Evolutionary conservation across 1,140 invertebrate genomes (phyloP).

Genomic region (Drosophila hydei): DNA sequence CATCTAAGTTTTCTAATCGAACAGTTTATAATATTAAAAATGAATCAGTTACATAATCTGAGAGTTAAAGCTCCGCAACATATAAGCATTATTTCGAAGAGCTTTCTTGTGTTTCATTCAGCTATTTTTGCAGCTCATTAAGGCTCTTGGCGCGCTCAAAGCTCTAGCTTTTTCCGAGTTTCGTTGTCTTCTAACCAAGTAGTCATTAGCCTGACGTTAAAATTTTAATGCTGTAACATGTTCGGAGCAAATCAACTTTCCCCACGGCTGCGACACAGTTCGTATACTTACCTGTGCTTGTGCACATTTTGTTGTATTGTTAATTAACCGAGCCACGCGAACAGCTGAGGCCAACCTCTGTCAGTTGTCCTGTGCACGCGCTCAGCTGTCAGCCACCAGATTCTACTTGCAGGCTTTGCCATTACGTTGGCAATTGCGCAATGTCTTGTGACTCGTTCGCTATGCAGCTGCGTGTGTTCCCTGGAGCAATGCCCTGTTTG

Average conservation of each 20-base stretch:
- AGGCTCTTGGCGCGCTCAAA: neutral
- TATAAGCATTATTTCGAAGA: neutral
- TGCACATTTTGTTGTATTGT: slow-evolving; percentile 66
- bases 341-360: slow-evolving; percentile 32
- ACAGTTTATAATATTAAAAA: too few relatives aligned
- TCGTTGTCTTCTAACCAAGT: neutral
- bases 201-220: slow-evolving; percentile 56
- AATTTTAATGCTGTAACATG: slow-evolving; percentile 48
- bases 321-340: slow-evolving; percentile 64
- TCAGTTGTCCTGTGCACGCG: slow-evolving; percentile 31
- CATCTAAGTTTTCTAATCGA: neutral
- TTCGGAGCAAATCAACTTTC: neutral
- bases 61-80: too few relatives aligned
- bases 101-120: neutral
- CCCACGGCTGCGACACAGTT: too few relatives aligned
- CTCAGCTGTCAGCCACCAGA: slow-evolving; percentile 19
- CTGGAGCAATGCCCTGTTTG: slow-evolving; percentile 20
- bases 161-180: slow-evolving; percentile 17
- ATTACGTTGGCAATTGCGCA: slow-evolving; percentile 47
- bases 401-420: neutral
- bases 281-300: too few relatives aligned
- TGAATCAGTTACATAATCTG: too few relatives aligned
- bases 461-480: slow-evolving; percentile 21
- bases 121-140: neutral
- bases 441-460: slow-evolving; percentile 25